These are phyloP conservation scores for Choloepus hoffmanni DNA, from an alignment of 2,113 vertebrate genomes.

Conservation along the genomic window DNA sequence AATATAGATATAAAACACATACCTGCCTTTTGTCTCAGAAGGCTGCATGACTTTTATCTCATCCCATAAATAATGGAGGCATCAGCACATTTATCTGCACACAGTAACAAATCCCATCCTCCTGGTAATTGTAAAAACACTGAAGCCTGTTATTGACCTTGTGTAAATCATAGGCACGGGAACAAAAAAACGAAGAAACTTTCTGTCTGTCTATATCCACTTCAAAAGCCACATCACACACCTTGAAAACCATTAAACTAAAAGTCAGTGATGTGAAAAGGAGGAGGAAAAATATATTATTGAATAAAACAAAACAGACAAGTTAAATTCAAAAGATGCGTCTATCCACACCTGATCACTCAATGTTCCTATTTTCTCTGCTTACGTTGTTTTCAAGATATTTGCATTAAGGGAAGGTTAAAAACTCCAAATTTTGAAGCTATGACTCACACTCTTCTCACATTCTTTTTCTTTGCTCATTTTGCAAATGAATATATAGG, in stretches of 20 bases:
- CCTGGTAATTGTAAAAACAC: conserved; percentile 86
- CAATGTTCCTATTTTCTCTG: conserved; percentile 68
- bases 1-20: conserved; percentile 83
- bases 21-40: conserved; percentile 82
- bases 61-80: conserved; percentile 84
- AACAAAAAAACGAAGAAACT: conserved; percentile 44
- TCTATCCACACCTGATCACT: conserved; percentile 71
- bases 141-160: conserved; percentile 87
- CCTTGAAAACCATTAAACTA: conserved; percentile 59
- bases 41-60: conserved; percentile 82
- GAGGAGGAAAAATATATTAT: conserved; percentile 64
- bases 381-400: conserved; percentile 65
- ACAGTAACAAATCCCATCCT: conserved; percentile 86
- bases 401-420: background rate
- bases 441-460: background rate
- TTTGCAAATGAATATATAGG: background rate
- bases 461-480: background rate
- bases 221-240: background rate
- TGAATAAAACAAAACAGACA: conserved; percentile 73
- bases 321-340: conserved; percentile 75
- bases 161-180: conserved; percentile 78
- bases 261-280: conserved; percentile 61
- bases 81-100: conserved; percentile 84
- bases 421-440: background rate
- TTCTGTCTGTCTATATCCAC: background rate